Base-by-base conservation (phyloP, 2,888 invertebrate species). In the Sinodicranocentrus sp. region DNA sequence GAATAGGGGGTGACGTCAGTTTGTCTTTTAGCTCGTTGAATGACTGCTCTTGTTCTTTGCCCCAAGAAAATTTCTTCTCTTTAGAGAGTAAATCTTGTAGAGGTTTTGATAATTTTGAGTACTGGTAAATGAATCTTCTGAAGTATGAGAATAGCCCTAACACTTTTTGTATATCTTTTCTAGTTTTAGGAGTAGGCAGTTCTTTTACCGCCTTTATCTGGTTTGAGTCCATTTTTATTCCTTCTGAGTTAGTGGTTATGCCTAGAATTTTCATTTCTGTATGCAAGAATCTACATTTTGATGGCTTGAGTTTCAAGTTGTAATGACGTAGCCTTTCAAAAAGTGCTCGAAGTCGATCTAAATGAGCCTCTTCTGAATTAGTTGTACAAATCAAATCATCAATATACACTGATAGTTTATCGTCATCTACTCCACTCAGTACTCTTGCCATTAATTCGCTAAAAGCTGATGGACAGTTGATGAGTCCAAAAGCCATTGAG, bases 171-270 rank as follows among this genome's bases (percentile, higher is more conserved):
- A 73, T 25, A 10, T 68, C 67, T 26, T 67, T 85, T 8, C 48
- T 17, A 15, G 15, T 63, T 5, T 17, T 73, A 8, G 85, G 87
- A 15, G 33, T n/a, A 44, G 67, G 44, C 2, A 84, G 72, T 2
- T 82, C 52, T 6, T 13, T n/a, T 0, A 87, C 57, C 15, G 71
- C 79, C n/a, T 39, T 10, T 10, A 85, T 19, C 39, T 85, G 83
- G 0, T 59, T 65, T 0, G 73, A 72, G 23, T 61, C 52, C 1
- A 76, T 48, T 21, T 57, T 10, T 10, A 85, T 39, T 10, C 85
- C 85, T 10, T 76, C 63, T 25, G 26, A 71, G 21, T 19, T 44
- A 0, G 65, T 52, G 2, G 28, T 57, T 25, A 72, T 5, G 0
- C 68, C 68, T 0, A 77, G 33, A 13, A 79, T 23, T 33, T 54